Evolutionary conservation across 2,797 vertebrate genomes (phyloP).

Genomic region (Gobio occitaniae): DNA sequence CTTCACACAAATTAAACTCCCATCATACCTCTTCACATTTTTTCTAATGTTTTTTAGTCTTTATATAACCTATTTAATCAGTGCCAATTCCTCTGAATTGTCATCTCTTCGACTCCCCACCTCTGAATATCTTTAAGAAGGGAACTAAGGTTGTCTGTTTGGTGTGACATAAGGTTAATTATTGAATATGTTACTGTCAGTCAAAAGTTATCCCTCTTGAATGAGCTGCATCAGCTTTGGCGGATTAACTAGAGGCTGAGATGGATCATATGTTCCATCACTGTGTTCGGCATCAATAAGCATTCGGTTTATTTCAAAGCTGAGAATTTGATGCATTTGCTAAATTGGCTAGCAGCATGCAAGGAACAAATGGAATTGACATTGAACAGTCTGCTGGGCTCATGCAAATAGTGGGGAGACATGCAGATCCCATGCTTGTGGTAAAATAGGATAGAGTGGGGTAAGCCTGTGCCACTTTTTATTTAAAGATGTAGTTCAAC

Average conservation of each 20-base stretch:
- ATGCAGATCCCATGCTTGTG: not conserved
- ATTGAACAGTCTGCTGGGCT: not conserved
- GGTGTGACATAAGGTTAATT: constrained; percentile 70
- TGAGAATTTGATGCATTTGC: constrained; percentile 15
- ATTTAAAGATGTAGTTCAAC: too few relatives aligned
- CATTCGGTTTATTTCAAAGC: constrained; percentile 16
- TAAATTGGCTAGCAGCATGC: constrained; percentile 19
- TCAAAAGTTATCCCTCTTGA: constrained; percentile 70
- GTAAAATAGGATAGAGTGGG: not conserved
- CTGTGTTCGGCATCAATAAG: constrained; percentile 7
- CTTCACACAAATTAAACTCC: constrained; percentile 49
- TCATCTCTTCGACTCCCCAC: constrained; percentile 60
- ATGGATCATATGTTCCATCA: constrained; percentile 7
- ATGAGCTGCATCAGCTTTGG: constrained; percentile 59
- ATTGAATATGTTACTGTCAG: constrained; percentile 78
- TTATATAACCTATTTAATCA: constrained; percentile 26
- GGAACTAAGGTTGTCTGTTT: constrained; percentile 58
- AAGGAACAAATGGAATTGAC: not conserved
- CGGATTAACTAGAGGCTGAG: constrained; percentile 30
- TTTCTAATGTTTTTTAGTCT: constrained; percentile 35
- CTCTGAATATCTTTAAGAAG: constrained; percentile 66
- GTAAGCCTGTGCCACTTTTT: not conserved
- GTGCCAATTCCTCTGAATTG: not conserved
- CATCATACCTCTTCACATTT: not conserved
- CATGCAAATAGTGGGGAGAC: not conserved